Evolutionary conservation across 2,113 vertebrate genomes (phyloP), one percentile per base, ranked within the genome.

Genomic region (Oryzias celebensis): DNA sequence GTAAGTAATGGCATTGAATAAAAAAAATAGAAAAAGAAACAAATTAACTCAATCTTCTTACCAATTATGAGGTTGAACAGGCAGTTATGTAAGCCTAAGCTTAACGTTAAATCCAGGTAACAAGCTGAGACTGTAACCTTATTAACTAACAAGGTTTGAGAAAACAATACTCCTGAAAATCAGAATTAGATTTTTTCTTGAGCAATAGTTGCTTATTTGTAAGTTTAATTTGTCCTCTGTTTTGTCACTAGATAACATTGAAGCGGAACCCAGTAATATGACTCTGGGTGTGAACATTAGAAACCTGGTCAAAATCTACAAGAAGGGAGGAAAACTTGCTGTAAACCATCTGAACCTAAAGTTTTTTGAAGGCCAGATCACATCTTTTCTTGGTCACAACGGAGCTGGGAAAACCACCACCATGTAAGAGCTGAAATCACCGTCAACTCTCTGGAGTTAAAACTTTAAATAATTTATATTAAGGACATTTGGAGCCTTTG

Each of bases 381-480:
- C 96, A 0, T 94, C 95, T 18, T 94, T 98, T 68, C 88, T 96
- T 50, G 96, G 96, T 20, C 95, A 94, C 88, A 98, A 95, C 0
- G 96, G 95, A 0, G 95, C 96, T 0, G 94, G 96, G 17, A 97
- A 97, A 90, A 97, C 95, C 44, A 97, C 96, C 46, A 96, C 93
- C 0, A 92, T 97, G 95, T 98, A 88, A 93, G 93, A 31, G 31
- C 45, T 52, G 3, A 28, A 28, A 28, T 28, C 3, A 28, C 26
- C 26, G 4, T 28, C 26, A 36, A 36, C 7, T 7, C 31, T 7
- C 31, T 36, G 7, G 31, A 36, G 31, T 8, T 36, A 1, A 36
- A 36, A 36, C 31, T 12, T 36, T 36, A 8, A 36, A 36, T 36
- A 10, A 36, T 36, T 36, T 36, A 36, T 7, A 36, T 36, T 7